Evolutionary conservation across 2,113 vertebrate species (phyloP).

Genomic region (Macquaria australasica): DNA sequence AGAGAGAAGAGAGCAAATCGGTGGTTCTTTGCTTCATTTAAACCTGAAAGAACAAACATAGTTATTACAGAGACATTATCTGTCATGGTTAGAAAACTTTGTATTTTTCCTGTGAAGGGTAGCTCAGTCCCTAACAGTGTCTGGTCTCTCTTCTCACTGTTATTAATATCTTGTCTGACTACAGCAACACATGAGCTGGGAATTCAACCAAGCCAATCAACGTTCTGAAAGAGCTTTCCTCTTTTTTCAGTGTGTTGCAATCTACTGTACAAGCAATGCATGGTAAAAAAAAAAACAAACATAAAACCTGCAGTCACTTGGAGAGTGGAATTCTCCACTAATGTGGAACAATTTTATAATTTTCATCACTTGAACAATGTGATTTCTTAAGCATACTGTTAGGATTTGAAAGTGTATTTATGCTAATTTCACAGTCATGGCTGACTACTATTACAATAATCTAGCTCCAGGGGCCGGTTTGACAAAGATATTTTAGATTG

Average conservation of each 20-base stretch:
- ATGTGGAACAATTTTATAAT: too few relatives aligned
- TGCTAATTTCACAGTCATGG: background rate
- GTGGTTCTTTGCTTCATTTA: slow-evolving; percentile 26
- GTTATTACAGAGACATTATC: slow-evolving; percentile 32
- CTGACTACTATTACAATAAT: too few relatives aligned
- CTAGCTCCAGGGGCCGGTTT: too few relatives aligned
- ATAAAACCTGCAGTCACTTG: too few relatives aligned
- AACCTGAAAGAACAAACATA: slow-evolving; percentile 45
- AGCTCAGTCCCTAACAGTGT: background rate
- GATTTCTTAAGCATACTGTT: too few relatives aligned
- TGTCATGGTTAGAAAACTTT: background rate
- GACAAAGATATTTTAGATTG: too few relatives aligned
- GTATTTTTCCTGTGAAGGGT: background rate
- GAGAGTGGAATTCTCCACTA: too few relatives aligned
- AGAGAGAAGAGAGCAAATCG: slow-evolving; percentile 29
- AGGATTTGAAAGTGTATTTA: too few relatives aligned
- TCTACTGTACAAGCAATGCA: background rate
- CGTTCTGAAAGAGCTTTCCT: background rate
- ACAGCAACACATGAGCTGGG: background rate
- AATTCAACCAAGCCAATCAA: slow-evolving; percentile 10
- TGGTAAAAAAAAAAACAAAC: background rate
- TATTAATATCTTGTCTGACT: background rate
- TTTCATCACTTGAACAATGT: too few relatives aligned
- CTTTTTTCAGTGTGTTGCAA: background rate
- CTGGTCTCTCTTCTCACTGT: background rate